Evolutionary conservation across 2,797 vertebrate species (phyloP), one percentile per base, ranked within the genome.

Genomic region (Channa striata): DNA sequence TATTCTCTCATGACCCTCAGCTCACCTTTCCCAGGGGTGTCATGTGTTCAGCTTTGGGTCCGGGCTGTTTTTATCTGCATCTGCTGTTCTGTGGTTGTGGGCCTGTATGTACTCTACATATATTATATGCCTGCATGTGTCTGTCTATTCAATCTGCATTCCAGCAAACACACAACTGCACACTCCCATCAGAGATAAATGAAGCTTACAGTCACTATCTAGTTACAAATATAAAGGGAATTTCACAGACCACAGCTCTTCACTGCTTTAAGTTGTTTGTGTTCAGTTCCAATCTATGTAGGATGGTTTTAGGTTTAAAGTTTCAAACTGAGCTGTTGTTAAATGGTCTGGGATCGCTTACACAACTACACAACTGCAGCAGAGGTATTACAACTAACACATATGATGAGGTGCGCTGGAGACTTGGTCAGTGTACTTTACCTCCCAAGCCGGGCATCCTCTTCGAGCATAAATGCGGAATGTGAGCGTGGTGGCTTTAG

Each of bases 11-110:
- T 83, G 84, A 86, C 80, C 80, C 51, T 53, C 63, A 54, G 54
- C 72, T 90, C 80, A 85, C 85, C 84, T 86, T 87, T 90, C 84
- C 87, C 86, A 85, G 75, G 85, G 82, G 84, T 72, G 76, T 84
- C 68, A 74, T 76, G 77, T 78, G 66, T 42, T 64, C 4, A 34
- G 53, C 8, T 46, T 54, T 20, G 19, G 16, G 16, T 72, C 64
- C 23, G 17, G 46, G 42, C 54, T 71, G 59, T 72, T 72, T 77
- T 74, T 21, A 36, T 62, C 53, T 68, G 67, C 40, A 17, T 75
- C n/a, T 74, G 66, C 72, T 59, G 78, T 66, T 40, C 11, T 62
- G 53, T 10, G 23, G 37, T 42, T 1, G 51, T 44, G 46, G 64
- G 49, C 75, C 25, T 13, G 23, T 72, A 53, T 73, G 61, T 59